Evolutionary conservation across 2,797 vertebrate species (phyloP).

Genomic region (Buphagus erythrorhynchus): DNA sequence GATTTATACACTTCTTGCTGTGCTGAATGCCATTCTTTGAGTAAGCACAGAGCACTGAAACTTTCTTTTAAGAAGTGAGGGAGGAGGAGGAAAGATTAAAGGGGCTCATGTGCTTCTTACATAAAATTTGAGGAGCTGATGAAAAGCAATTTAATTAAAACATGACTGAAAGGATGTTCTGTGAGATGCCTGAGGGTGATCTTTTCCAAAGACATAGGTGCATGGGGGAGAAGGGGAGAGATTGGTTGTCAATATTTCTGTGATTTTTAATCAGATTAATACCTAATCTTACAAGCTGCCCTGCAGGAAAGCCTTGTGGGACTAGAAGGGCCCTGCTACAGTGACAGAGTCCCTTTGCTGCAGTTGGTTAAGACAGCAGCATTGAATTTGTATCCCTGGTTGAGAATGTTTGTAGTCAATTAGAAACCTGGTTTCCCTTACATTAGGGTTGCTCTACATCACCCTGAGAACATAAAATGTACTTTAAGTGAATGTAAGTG

Average conservation of each 20-base stretch:
- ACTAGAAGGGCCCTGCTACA: not conserved
- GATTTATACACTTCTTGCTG: conserved; percentile 32
- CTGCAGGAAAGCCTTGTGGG: not conserved
- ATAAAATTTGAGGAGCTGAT: conserved; percentile 20
- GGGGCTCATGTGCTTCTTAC: not conserved
- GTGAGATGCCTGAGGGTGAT: not conserved
- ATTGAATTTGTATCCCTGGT: not conserved
- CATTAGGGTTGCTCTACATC: not conserved
- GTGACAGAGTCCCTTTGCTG: not conserved
- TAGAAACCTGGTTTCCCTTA: not conserved
- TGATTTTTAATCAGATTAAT: not conserved
- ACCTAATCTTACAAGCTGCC: not conserved
- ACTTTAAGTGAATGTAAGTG: conserved; percentile 9
- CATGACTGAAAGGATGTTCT: conserved; percentile 11
- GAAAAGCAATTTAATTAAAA: conserved; percentile 38
- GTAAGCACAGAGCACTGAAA: conserved; percentile 16
- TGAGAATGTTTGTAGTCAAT: not conserved
- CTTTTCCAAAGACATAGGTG: not conserved
- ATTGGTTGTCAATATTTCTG: not conserved
- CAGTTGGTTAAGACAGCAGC: not conserved
- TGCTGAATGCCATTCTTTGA: conserved; percentile 28
- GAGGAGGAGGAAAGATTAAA: conserved; percentile 28
- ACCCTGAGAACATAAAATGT: not conserved
- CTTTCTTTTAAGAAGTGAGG: not conserved
- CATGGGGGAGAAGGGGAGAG: not conserved